Conservation (phyloP, 2,113 vertebrate species). For the Otis tarda region DNA sequence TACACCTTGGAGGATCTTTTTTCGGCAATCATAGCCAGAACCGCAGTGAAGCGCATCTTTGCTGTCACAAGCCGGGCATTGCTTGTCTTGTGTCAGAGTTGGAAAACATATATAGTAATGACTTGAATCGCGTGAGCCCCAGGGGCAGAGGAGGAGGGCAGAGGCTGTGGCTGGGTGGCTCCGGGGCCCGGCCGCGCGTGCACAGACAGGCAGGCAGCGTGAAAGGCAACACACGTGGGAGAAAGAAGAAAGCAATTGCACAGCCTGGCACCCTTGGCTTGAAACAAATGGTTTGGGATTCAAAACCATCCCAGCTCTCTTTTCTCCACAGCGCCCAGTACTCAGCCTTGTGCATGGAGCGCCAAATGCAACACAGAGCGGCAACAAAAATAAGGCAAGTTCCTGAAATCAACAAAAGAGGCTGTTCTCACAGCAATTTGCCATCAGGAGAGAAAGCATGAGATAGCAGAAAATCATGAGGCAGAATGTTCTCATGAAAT, state of each 20-base stretch:
- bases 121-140: neutral
- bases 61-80: neutral
- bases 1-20: no score
- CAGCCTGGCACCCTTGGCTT: neutral
- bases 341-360: fast-evolving
- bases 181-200: fast-evolving
- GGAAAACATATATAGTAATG: fast-evolving
- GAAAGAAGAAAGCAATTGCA: neutral
- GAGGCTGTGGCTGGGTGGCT: neutral
- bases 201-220: fast-evolving
- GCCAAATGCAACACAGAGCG: neutral
- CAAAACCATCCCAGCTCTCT: neutral
- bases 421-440: neutral
- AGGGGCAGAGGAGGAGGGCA: neutral
- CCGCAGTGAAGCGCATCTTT: fast-evolving
- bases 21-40: neutral
- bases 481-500: neutral
- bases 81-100: neutral
- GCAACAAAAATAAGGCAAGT: neutral
- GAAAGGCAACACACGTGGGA: fast-evolving
- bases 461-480: neutral
- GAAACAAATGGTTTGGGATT: fast-evolving
- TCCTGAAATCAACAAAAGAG: neutral
- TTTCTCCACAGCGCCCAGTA: neutral
- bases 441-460: neutral